Base-by-base conservation (phyloP, 1,140 invertebrate genomes). In the Heterodera schachtii region DNA sequence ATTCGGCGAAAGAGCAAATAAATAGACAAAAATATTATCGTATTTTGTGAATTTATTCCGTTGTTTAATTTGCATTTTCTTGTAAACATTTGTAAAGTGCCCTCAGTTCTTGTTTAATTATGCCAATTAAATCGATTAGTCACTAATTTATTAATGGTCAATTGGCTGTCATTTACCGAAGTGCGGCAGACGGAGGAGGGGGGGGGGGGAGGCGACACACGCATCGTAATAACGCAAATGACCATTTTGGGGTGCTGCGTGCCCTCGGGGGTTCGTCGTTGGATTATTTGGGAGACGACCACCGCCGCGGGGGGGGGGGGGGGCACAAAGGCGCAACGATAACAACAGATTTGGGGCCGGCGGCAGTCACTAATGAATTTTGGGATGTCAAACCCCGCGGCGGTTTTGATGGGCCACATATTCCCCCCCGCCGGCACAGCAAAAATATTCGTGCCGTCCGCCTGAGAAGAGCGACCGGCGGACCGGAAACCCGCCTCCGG, bases 401-500 rank as follows among this genome's bases (percentile, higher is more conserved):
- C 9, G 57, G 11, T 13, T 64, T 64, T 64, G 57, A 64, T 64
- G 57, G 57, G 57, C 57, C 57, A 64, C 57, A 64, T 64, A 64
- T 64, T 64, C 57, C 57, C 57, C 57, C 57, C 57, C 57, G 57
- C 57, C 57, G 11, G 49, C 49, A 31, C 31, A 11, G 49, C 16
- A 64, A 19, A 64, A 64, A 64, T 64, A 64, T 64, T 19, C 57
- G 57, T 64, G 57, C 57, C 57, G 57, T 64, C 57, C 57, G 57
- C 31, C 31, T 31, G 57, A 64, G 57, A 64, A 64, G 57, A 64
- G 13, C 57, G 57, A 64, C 57, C 57, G 57, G 57, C 57, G 57
- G 57, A 64, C 57, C 57, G 57, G 57, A 64, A 64, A 64, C 57
- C 57, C 57, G 57, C 57, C 57, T 64, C 57, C 57, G 57, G 57